Evolutionary conservation across 1,140 invertebrate genomes (phyloP).

Genomic region (Amyelois transitella): DNA sequence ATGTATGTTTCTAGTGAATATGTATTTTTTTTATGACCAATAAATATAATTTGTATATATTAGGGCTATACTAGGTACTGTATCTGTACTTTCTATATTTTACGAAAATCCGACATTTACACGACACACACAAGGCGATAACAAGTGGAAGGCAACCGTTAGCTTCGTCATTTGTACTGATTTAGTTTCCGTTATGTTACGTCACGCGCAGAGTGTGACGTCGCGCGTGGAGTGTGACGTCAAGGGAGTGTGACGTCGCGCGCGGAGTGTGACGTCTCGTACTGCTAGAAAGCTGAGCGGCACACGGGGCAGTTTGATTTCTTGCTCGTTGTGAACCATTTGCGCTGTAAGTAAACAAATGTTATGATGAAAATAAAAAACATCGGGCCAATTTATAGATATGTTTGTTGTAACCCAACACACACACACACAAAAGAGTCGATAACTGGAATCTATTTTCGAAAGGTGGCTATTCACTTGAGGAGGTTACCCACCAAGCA

Average conservation of each 20-base stretch:
- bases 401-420: no score
- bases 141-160: neutral
- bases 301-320: constrained; percentile 50
- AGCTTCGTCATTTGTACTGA: neutral
- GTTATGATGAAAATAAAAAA: no score
- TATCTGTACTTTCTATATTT: neutral
- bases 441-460: no score
- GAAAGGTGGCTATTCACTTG: neutral
- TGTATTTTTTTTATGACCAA: no score
- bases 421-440: no score
- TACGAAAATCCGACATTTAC: neutral
- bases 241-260: neutral
- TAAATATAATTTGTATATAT: no score
- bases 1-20: no score
- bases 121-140: neutral
- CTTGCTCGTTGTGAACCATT: constrained; percentile 45
- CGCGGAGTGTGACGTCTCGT: neutral
- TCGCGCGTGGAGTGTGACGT: neutral
- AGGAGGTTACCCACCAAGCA: constrained; percentile 31
- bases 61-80: no score
- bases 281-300: constrained; percentile 31
- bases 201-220: no score
- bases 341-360: constrained; percentile 30
- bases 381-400: no score
- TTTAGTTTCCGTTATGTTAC: no score